Evolutionary conservation across 2,888 invertebrate genomes (phyloP).

Genomic region (Linnaemya tessellans): DNA sequence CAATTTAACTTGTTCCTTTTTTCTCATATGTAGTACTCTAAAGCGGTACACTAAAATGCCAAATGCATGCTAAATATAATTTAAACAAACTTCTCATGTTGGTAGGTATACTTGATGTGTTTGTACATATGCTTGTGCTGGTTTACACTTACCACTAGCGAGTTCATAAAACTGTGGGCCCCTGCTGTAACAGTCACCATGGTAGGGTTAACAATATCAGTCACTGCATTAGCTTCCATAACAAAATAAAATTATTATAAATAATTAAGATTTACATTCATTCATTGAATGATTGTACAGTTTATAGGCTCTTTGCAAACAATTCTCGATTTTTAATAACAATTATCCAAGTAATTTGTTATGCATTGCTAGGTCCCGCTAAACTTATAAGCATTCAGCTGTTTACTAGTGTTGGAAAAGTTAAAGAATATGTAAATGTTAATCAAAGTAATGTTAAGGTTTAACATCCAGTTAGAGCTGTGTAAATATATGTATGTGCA

Average conservation of each 20-base stretch:
- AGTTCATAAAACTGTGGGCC: slow-evolving; percentile 64
- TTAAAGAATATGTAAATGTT: not conserved
- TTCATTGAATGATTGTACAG: not conserved
- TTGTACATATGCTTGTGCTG: too few species aligned
- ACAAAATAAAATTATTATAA: not conserved
- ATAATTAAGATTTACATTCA: not conserved
- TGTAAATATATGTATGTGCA: not conserved
- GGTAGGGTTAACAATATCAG: slow-evolving; percentile 41
- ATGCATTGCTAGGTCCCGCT: not conserved
- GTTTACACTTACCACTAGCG: slow-evolving; percentile 70
- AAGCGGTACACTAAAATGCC: too few species aligned
- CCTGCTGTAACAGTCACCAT: slow-evolving; percentile 11
- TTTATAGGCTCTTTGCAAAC: not conserved
- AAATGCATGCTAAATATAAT: too few species aligned
- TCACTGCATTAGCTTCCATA: slow-evolving; percentile 42
- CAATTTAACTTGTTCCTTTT: too few species aligned
- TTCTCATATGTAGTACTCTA: too few species aligned
- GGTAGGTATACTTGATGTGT: too few species aligned
- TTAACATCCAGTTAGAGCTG: too few species aligned
- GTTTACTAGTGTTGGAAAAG: not conserved
- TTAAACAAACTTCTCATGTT: too few species aligned
- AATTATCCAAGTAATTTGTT: not conserved
- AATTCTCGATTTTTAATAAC: not conserved
- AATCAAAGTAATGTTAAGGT: too few species aligned
- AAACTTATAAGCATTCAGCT: not conserved